These are phyloP conservation scores for Semotilus atromaculatus DNA, from an alignment of 2,797 vertebrate genomes.

Conservation along the genomic window DNA sequence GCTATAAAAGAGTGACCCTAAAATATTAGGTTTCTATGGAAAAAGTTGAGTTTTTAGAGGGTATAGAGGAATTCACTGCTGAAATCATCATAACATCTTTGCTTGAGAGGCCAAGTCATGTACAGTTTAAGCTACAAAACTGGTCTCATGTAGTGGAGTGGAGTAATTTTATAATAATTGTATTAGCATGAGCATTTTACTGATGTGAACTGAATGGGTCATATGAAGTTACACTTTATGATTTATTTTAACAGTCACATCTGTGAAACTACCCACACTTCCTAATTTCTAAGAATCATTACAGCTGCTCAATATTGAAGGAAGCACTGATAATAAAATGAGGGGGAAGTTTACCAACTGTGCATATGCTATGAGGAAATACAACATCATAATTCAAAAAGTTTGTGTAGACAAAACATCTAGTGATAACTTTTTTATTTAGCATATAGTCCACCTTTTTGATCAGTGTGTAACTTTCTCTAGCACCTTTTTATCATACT, in stretches of 20 bases:
- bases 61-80: not conserved
- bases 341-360: not conserved
- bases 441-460: not conserved
- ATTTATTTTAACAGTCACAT: not conserved
- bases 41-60: not conserved
- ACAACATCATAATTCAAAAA: not conserved
- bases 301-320: not conserved
- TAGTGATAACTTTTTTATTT: not conserved
- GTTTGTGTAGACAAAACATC: not conserved
- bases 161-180: no score
- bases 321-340: not conserved
- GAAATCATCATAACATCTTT: not conserved
- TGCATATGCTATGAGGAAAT: not conserved
- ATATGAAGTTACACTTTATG: not conserved
- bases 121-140: not conserved
- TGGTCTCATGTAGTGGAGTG: not conserved
- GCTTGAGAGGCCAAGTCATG: no score
- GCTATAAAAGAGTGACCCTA: not conserved
- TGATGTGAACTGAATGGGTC: no score
- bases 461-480: slow-evolving; percentile 32
- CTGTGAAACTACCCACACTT: not conserved
- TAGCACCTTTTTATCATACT: slow-evolving; percentile 72
- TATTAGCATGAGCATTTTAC: no score
- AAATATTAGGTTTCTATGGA: not conserved
- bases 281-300: not conserved